Evolutionary conservation across 2,113 vertebrate species (phyloP), one percentile per base, ranked within the genome.

Genomic region (Grallaria varia): DNA sequence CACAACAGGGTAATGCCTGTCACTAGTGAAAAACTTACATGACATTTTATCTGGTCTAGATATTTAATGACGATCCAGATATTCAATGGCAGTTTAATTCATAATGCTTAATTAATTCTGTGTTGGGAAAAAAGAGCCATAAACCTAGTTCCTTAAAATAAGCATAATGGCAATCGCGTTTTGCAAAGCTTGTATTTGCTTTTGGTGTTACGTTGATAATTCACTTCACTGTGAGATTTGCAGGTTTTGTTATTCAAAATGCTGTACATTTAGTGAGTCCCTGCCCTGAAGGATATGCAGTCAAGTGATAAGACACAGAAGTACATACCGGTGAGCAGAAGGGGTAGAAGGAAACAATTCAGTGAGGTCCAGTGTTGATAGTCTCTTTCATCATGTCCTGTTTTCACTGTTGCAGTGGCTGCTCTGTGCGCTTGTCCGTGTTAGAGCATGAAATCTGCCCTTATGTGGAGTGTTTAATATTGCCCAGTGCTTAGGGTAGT

Each of bases 391-490:
- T 45, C 37, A 15, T 16, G 19, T 82, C 27, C 35, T 3, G 2
- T 78, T 75, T 56, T 67, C 87, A 14, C 8, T 76, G 27, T 33
- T 59, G 37, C 33, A 40, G 13, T 19, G 28, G 18, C 56, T 67
- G 14, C 44, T 59, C 5, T 58, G 13, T 69, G 60, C 7, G 0
- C 77, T 73, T 64, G 39, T 64, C 58, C 6, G 1, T 49, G 56
- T 33, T 66, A 58, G 20, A 83, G 15, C 4, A 5, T 25, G 33
- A 44, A 60, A 23, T 91, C 33, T 72, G 25, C 11, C 31, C n/a
- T 64, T 17, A 13, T 5, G 19, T 0, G 0, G 58, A 52, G 50
- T 0, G 0, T 55, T 66, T 66, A 20, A 5, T 37, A 15, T 53
- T 79, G 79, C 63, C 63, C 63, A 76, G 1, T 40, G 63, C 33